Evolutionary conservation across 2,113 vertebrate species (phyloP).

Genomic region (Amblyopsis rosae): DNA sequence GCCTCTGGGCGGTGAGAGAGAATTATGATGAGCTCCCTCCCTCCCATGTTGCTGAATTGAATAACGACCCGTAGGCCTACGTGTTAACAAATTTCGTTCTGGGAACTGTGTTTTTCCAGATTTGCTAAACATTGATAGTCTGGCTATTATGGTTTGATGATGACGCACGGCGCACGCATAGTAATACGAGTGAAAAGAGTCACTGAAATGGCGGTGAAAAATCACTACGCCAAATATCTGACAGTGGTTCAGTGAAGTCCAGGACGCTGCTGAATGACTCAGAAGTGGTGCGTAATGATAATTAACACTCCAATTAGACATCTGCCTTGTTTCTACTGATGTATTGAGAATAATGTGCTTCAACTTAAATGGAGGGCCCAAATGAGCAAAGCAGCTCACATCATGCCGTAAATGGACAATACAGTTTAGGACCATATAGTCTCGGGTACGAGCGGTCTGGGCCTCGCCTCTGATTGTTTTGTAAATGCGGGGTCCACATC

Average conservation of each 20-base stretch:
- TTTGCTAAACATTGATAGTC: constrained; percentile 15
- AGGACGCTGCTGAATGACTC: constrained; percentile 45
- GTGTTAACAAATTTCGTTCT: too few species aligned
- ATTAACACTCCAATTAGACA: constrained; percentile 67
- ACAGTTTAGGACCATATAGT: constrained; percentile 4
- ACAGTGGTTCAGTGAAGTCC: constrained; percentile 49
- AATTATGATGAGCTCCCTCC: neutral
- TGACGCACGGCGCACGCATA: constrained; percentile 26
- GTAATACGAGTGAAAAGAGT: constrained; percentile 1
- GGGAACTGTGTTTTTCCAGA: neutral
- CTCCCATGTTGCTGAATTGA: too few species aligned
- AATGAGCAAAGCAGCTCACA: constrained; percentile 43
- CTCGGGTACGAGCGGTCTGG: constrained; percentile 2
- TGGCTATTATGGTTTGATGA: constrained; percentile 31
- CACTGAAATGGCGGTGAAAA: constrained; percentile 12
- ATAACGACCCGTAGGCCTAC: too few species aligned
- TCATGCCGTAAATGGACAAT: constrained; percentile 22
- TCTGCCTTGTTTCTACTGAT: constrained; percentile 58
- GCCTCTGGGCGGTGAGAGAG: too few species aligned
- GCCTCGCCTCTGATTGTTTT: constrained; percentile 36
- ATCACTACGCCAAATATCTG: constrained; percentile 38
- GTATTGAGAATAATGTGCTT: constrained; percentile 54
- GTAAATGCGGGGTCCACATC: constrained; percentile 33
- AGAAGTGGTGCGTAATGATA: constrained; percentile 54
- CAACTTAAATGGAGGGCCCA: constrained; percentile 42